phyloP scores from a whole-genome alignment of 2,797 vertebrate genomes.

The Hapalemur alaotrensis region DNA sequence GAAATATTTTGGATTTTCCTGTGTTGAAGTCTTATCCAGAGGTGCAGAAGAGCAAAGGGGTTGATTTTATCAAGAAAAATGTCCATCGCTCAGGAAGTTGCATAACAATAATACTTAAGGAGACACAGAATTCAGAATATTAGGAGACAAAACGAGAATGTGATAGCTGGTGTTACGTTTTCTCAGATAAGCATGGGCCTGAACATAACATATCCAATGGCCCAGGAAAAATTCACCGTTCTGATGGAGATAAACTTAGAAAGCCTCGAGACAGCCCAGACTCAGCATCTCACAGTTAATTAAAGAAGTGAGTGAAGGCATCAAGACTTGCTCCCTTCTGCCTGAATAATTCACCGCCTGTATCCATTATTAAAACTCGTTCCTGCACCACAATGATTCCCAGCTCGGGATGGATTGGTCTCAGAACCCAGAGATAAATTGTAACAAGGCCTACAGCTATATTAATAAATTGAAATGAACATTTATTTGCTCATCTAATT shows the following conservation, averaged over 20 bases:
- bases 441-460: slow-evolving; percentile 86
- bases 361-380: slow-evolving; percentile 88
- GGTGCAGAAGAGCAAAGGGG: not conserved
- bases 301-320: slow-evolving; percentile 85
- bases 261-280: slow-evolving; percentile 74
- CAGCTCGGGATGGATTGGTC: slow-evolving; percentile 80
- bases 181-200: slow-evolving; percentile 46
- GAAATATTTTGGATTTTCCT: slow-evolving; percentile 21
- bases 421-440: slow-evolving; percentile 87
- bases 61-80: slow-evolving; percentile 12
- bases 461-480: slow-evolving; percentile 89
- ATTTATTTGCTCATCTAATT: slow-evolving; percentile 90
- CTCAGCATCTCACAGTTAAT: slow-evolving; percentile 86
- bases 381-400: slow-evolving; percentile 86
- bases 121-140: not conserved
- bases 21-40: not conserved
- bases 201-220: not conserved
- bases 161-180: not conserved
- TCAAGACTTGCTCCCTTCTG: slow-evolving; percentile 78
- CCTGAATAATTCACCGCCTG: slow-evolving; percentile 87
- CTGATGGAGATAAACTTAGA: slow-evolving; percentile 75
- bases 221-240: slow-evolving; percentile 73
- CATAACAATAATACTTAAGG: not conserved
- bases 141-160: not conserved
- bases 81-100: not conserved